Conservation (phyloP, 2,888 invertebrate genomes). For the Lamproptera curius region DNA sequence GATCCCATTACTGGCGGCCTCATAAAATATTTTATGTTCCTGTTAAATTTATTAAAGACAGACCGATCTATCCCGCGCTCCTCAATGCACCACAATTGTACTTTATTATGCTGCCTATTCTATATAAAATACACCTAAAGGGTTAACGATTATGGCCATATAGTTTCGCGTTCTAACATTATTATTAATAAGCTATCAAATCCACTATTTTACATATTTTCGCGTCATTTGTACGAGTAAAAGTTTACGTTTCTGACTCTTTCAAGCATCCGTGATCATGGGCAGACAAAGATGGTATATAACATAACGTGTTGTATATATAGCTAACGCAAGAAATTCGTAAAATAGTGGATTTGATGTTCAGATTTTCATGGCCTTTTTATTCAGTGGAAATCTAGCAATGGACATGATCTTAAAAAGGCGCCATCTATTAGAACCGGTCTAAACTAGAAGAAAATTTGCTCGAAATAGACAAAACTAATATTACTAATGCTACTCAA, state of each 20-base stretch:
- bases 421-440: no score
- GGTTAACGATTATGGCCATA: neutral
- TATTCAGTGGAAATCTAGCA: no score
- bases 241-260: neutral
- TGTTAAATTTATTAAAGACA: neutral
- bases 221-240: neutral
- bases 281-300: neutral
- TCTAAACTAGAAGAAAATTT: no score
- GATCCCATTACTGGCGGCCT: neutral
- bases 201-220: no score
- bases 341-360: neutral
- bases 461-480: no score
- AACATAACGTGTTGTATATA: neutral
- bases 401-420: no score
- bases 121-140: neutral
- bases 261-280: no score
- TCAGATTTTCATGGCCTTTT: neutral
- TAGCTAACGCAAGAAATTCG: no score
- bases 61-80: neutral
- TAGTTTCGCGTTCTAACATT: neutral
- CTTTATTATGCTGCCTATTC: constrained; percentile 3
- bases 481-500: no score
- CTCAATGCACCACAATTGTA: neutral
- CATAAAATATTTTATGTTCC: constrained; percentile 9
- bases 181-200: neutral